phyloP scores from a whole-genome alignment of 2,888 invertebrate species.

The Ceriagrion tenellum region DNA sequence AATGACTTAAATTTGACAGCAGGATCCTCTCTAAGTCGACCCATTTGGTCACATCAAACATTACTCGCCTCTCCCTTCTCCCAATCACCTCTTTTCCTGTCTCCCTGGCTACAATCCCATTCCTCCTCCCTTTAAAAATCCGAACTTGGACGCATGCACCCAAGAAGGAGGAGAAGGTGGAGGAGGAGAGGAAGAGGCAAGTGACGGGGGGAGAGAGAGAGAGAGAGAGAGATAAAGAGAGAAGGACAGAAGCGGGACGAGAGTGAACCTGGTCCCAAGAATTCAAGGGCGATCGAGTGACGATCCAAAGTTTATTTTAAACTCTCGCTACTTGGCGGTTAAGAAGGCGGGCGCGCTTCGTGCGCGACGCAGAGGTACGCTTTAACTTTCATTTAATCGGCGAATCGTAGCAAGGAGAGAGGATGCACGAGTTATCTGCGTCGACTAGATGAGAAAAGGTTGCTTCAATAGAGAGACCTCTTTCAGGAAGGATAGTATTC shows the following conservation, averaged over 20 bases:
- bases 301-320: not conserved
- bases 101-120: not conserved
- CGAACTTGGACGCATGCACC: not conserved
- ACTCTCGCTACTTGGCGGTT: not conserved
- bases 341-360: not conserved
- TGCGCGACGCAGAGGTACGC: not conserved
- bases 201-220: not conserved
- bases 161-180: not conserved
- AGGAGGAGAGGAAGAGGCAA: not conserved
- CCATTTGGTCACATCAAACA: not conserved
- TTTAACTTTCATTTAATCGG: not conserved
- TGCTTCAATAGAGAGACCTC: not conserved
- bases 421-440: not conserved
- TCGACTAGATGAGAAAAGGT: not conserved
- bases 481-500: not conserved
- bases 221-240: not conserved
- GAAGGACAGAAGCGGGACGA: not conserved
- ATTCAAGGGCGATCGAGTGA: slow-evolving; percentile 19
- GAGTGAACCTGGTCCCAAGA: not conserved
- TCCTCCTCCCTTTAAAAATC: not conserved
- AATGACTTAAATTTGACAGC: no score
- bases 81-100: not conserved
- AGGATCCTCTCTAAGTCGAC: not conserved
- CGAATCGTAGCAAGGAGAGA: not conserved
- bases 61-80: not conserved